These are phyloP conservation scores for Anguilla megastoma DNA, from an alignment of 2,797 vertebrate species.

Conservation along the genomic window DNA sequence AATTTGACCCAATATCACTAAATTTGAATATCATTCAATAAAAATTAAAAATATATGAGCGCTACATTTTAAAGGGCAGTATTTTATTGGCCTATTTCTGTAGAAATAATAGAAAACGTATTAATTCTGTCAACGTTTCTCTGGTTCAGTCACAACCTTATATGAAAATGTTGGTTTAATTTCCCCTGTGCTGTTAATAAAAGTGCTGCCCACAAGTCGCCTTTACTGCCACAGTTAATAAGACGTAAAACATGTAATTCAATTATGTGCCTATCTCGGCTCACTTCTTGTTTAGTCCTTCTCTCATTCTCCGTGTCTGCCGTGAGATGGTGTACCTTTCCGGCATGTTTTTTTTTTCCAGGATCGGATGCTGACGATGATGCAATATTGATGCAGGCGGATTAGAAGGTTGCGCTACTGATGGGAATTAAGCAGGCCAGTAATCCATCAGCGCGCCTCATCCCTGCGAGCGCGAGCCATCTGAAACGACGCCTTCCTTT, in stretches of 20 bases:
- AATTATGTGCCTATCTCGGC: background rate
- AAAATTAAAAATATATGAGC: background rate
- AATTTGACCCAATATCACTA: background rate
- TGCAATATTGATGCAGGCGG: slow-evolving; percentile 40
- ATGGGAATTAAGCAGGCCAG: slow-evolving; percentile 24
- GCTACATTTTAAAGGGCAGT: background rate
- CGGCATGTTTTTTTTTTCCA: slow-evolving; percentile 11
- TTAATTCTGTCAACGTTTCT: background rate
- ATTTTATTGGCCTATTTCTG: background rate
- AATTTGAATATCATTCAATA: background rate
- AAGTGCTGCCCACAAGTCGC: background rate
- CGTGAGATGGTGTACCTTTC: background rate
- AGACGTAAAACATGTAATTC: background rate
- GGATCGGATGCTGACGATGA: slow-evolving; percentile 38
- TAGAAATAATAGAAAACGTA: background rate
- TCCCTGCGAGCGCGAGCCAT: background rate
- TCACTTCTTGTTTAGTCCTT: background rate
- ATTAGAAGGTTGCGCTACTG: slow-evolving; percentile 18
- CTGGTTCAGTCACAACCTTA: background rate
- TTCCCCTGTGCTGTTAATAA: background rate
- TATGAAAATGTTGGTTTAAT: background rate
- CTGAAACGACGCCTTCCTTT: slow-evolving; percentile 25
- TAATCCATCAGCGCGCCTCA: slow-evolving; percentile 27
- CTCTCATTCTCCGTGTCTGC: background rate
- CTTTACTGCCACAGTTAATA: background rate